phyloP scores from a whole-genome alignment of 2,888 invertebrate genomes.

The Unio pictorum region DNA sequence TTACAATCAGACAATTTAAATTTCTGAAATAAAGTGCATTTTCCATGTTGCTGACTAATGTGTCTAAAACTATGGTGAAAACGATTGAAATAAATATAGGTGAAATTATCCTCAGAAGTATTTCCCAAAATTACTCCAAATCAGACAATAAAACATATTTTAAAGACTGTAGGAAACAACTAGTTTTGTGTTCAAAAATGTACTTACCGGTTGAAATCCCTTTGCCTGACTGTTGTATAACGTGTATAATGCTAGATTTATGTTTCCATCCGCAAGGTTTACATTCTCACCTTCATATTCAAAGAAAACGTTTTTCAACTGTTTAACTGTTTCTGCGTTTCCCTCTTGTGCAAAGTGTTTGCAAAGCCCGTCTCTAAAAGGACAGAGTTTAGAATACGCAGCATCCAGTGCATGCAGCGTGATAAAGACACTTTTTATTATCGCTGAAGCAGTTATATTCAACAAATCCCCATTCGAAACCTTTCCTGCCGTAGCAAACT shows the following conservation, averaged over 20 bases:
- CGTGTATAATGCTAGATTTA: conserved; percentile 18
- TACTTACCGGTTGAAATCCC: conserved; percentile 33
- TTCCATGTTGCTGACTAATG: too few relatives aligned
- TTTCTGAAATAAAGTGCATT: too few relatives aligned
- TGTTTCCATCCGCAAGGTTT: conserved; percentile 4
- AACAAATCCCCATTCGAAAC: not conserved
- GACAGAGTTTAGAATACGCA: conserved; percentile 33
- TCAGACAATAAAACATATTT: too few relatives aligned
- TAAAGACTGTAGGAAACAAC: too few relatives aligned
- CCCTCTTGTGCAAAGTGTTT: conserved; percentile 27
- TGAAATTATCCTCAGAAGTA: too few relatives aligned
- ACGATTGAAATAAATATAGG: too few relatives aligned
- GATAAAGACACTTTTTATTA: conserved; percentile 48
- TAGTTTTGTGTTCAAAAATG: not conserved
- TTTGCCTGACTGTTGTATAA: conserved; percentile 29
- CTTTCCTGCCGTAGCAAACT: conserved; percentile 9
- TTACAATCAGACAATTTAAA: too few relatives aligned
- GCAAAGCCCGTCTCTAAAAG: conserved; percentile 35
- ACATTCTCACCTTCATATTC: conserved; percentile 23
- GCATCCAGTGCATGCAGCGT: conserved; percentile 43
- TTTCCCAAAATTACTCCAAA: too few relatives aligned
- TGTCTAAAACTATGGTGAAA: too few relatives aligned
- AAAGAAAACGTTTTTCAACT: conserved; percentile 27
- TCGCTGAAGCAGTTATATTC: conserved; percentile 33
- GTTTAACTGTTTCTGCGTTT: conserved; percentile 10